These are phyloP conservation scores for Helogale parvula DNA, from an alignment of 2,113 vertebrate species.

Conservation along the genomic window DNA sequence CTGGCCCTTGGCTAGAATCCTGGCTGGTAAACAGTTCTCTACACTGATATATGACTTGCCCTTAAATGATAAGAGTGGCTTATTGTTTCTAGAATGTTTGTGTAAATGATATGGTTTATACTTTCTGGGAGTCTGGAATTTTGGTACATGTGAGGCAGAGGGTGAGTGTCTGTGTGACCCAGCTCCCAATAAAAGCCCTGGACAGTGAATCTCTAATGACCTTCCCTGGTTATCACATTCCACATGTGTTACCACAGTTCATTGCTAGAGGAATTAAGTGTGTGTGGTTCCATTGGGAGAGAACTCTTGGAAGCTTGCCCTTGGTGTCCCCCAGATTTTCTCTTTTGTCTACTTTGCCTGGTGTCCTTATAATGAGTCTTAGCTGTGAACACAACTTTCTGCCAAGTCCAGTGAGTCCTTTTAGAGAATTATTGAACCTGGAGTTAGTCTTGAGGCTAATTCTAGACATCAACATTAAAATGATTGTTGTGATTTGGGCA, in stretches of 20 bases:
- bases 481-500: not conserved
- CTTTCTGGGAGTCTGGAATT: not conserved
- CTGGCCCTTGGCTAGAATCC: not conserved
- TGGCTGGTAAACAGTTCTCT: not conserved
- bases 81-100: not conserved
- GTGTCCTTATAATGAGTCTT: not conserved
- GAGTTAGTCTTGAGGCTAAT: not conserved
- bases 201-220: not conserved
- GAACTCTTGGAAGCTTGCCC: not conserved
- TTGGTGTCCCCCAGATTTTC: not conserved
- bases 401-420: not conserved
- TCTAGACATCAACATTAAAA: not conserved
- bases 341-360: not conserved
- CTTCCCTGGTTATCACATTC: not conserved
- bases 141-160: not conserved
- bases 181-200: not conserved
- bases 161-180: not conserved
- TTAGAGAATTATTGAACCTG: not conserved
- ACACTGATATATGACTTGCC: not conserved
- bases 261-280: not conserved
- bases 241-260: not conserved
- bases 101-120: not conserved
- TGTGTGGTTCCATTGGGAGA: not conserved
- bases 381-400: not conserved
- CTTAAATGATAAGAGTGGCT: not conserved